These are phyloP conservation scores for Tachystola acroxantha DNA, from an alignment of 2,888 invertebrate genomes.

Conservation along the genomic window DNA sequence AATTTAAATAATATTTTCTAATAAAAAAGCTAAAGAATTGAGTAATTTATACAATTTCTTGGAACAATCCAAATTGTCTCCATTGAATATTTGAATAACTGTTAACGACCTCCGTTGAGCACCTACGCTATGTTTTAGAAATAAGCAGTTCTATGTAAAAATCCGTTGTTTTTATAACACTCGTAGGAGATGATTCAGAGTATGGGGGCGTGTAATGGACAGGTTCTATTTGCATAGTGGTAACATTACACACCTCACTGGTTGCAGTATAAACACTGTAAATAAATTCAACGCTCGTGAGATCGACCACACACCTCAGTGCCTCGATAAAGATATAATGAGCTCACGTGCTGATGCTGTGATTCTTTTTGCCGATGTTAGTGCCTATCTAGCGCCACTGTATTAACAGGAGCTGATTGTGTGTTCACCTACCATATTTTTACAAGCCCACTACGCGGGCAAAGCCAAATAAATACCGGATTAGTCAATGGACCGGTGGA, in stretches of 20 bases:
- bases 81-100: not conserved
- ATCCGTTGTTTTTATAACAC: constrained; percentile 8
- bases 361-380: not conserved
- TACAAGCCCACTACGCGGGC: no score
- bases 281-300: constrained; percentile 28
- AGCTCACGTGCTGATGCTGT: not conserved
- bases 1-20: no score
- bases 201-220: constrained; percentile 24
- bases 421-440: no score
- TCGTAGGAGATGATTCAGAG: constrained; percentile 27
- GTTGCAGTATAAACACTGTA: constrained; percentile 25
- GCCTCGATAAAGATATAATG: constrained; percentile 25
- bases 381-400: no score
- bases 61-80: not conserved
- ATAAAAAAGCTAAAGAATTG: no score
- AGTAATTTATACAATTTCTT: not conserved
- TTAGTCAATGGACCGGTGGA: no score
- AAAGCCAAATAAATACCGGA: no score
- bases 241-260: constrained; percentile 31
- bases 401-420: no score
- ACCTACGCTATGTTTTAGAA: not conserved
- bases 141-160: constrained; percentile 7
- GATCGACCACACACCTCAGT: constrained; percentile 24
- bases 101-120: not conserved
- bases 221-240: constrained; percentile 41